Evolutionary conservation across 1,140 invertebrate species (phyloP).

Genomic region (Tetraneura akinire): DNA sequence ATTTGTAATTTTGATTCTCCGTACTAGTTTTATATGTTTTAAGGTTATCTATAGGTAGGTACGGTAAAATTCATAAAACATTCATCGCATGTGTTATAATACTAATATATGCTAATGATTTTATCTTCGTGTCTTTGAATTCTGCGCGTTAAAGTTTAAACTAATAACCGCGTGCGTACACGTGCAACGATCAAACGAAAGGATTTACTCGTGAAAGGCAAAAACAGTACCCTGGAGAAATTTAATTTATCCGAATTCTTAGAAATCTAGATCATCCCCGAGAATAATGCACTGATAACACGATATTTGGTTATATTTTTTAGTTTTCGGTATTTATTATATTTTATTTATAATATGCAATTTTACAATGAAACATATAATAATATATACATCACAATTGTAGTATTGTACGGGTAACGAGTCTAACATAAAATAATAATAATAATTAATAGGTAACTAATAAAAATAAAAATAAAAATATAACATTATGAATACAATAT

Average conservation of each 20-base stretch:
- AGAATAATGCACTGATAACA: no score
- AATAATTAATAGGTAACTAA: not conserved
- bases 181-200: not conserved
- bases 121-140: no score
- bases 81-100: no score
- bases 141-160: no score
- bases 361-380: not conserved
- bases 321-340: slow-evolving; percentile 11
- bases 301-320: not conserved
- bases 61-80: not conserved
- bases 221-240: not conserved
- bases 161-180: no score
- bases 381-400: not conserved
- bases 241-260: not conserved
- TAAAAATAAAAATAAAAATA: no score
- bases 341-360: not conserved
- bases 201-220: not conserved
- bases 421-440: not conserved
- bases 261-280: no score
- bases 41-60: no score
- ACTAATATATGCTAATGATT: no score
- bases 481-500: no score
- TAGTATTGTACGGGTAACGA: not conserved
- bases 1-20: no score
- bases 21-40: no score